These are phyloP conservation scores for Hyperoplus lanceolatus DNA, from an alignment of 2,797 vertebrate genomes.

Conservation along the genomic window DNA sequence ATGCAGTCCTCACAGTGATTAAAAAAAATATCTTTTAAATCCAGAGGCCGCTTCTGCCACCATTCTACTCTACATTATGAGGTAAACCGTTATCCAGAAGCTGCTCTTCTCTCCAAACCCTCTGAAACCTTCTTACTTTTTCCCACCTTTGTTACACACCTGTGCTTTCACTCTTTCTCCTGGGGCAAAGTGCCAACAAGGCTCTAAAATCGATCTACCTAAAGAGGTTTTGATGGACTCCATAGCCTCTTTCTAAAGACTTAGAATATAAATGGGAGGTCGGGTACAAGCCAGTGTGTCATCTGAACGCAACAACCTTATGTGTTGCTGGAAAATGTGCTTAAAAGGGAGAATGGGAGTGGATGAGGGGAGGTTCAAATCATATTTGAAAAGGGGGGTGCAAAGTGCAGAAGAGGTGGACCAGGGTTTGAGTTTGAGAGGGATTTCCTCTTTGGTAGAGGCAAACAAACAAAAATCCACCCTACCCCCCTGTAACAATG, in stretches of 20 bases:
- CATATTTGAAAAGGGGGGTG: not conserved
- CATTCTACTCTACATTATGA: conserved; percentile 1
- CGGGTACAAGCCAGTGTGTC: not conserved
- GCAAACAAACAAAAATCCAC: not conserved
- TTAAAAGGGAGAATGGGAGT: not conserved
- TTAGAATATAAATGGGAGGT: conserved; percentile 17
- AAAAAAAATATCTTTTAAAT: not conserved
- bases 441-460: not conserved
- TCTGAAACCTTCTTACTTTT: conserved; percentile 8
- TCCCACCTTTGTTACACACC: conserved; percentile 17
- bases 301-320: not conserved
- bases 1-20: not conserved
- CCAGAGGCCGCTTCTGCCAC: not conserved
- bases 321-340: conserved; percentile 14
- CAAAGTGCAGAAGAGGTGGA: not conserved
- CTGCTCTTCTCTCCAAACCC: not conserved
- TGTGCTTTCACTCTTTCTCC: conserved; percentile 15
- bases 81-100: conserved; percentile 23
- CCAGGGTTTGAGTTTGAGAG: not conserved
- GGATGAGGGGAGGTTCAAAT: not conserved
- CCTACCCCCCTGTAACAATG: conserved; percentile 11
- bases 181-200: conserved; percentile 19
- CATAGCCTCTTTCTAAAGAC: conserved; percentile 29
- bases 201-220: conserved; percentile 45
- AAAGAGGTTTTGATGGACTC: conserved; percentile 53